A percentile compares a stretch with the other conserved stretches of the same genome.
These are phyloP conservation scores for Protaetia brevitarsis DNA, from an alignment of 1,140 invertebrate species.

Conservation along the genomic window DNA sequence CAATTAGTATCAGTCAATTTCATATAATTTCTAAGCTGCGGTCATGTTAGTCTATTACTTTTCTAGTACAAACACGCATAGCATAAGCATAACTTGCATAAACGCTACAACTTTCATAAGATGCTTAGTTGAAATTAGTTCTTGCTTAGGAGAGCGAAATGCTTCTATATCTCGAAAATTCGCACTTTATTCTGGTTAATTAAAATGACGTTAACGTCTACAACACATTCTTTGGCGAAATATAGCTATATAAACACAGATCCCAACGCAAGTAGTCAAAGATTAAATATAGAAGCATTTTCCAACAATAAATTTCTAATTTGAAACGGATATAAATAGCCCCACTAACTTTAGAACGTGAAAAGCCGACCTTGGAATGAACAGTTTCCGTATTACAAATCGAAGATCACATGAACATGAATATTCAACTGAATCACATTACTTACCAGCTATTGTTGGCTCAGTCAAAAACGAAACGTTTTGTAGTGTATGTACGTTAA, in stretches of 20 bases:
- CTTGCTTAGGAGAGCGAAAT: too few relatives aligned
- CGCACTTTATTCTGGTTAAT: too few relatives aligned
- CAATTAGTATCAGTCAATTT: too few relatives aligned
- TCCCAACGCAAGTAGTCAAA: background rate
- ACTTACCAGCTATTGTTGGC: background rate
- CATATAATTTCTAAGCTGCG: too few relatives aligned
- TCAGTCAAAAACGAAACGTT: background rate
- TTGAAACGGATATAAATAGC: background rate
- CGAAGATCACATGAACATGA: conserved; percentile 1
- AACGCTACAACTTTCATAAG: too few relatives aligned
- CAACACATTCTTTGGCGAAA: too few relatives aligned
- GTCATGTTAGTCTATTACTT: too few relatives aligned
- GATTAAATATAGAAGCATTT: background rate
- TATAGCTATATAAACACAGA: background rate
- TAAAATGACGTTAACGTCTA: too few relatives aligned
- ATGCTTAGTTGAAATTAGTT: too few relatives aligned
- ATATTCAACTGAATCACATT: background rate
- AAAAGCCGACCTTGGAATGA: conserved; percentile 1
- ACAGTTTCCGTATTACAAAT: conserved; percentile 7
- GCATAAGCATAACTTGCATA: too few relatives aligned
- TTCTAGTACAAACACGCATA: too few relatives aligned
- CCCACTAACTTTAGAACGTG: background rate
- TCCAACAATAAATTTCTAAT: background rate
- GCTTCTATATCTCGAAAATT: too few relatives aligned
- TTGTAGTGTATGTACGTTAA: conserved; percentile 4